A percentile compares a stretch with the other conserved stretches of the same genome.
Conservation (phyloP, 2,113 vertebrate species). For the Gila orcuttii region DNA sequence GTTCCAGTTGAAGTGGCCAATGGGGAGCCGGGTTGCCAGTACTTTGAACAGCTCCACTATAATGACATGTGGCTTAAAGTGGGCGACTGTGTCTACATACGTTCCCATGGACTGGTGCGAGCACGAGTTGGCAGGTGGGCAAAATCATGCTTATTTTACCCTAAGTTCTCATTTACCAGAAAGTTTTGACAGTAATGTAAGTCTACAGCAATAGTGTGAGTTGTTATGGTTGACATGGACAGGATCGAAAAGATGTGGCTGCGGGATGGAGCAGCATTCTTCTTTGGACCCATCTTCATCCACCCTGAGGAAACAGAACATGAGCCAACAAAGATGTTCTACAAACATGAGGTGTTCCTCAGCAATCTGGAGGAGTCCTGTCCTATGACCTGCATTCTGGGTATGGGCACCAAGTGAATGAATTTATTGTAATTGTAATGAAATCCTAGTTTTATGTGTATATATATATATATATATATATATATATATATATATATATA, state of each 20-base stretch:
- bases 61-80: constrained; percentile 94
- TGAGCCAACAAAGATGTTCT: constrained; percentile 99
- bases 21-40: constrained; percentile 88
- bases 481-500: background rate
- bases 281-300: constrained; percentile 97
- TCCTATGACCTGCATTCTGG: constrained; percentile 90
- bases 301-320: constrained; percentile 97
- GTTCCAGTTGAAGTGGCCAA: constrained; percentile 91
- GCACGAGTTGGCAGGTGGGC: constrained; percentile 89
- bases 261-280: constrained; percentile 87
- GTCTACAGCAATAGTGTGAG: background rate
- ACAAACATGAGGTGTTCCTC: constrained; percentile 97
- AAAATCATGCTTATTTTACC: background rate
- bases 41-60: constrained; percentile 92
- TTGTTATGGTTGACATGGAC: constrained; percentile 30
- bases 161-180: background rate
- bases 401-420: constrained; percentile 69
- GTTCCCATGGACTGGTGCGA: constrained; percentile 89
- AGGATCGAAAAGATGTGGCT: constrained; percentile 95
- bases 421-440: background rate
- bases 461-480: no score
- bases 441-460: background rate
- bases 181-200: background rate
- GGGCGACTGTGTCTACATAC: constrained; percentile 95
- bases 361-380: constrained; percentile 94